phyloP scores from a whole-genome alignment of 2,113 vertebrate species.

The Tragelaphus scriptus region DNA sequence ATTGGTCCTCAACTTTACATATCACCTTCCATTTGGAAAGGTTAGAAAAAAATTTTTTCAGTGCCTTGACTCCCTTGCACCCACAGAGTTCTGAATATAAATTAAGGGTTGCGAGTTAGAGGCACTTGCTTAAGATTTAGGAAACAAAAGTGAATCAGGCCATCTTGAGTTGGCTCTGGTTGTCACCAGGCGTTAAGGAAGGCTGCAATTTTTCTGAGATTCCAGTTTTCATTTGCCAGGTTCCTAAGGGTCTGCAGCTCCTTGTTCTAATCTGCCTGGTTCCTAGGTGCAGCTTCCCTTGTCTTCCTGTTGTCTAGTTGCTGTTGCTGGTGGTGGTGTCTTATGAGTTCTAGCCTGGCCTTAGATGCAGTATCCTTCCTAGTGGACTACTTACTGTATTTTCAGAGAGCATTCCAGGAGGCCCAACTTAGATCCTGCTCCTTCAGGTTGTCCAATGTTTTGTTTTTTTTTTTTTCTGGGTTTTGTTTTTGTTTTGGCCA shows the following conservation, averaged over 20 bases:
- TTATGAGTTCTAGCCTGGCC: not conserved
- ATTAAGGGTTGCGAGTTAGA: not conserved
- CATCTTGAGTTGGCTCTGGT: not conserved
- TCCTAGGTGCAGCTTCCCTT: not conserved
- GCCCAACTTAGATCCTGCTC: not conserved
- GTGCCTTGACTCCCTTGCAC: not conserved
- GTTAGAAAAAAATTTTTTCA: not conserved
- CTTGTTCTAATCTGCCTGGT: not conserved
- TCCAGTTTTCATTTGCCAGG: not conserved
- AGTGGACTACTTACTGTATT: not conserved
- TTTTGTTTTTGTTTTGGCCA: not conserved
- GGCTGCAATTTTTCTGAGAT: not conserved
- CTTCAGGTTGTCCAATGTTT: not conserved
- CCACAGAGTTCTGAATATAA: not conserved
- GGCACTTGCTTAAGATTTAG: not conserved
- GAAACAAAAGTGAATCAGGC: not conserved
- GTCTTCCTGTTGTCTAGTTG: not conserved
- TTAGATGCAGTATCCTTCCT: not conserved
- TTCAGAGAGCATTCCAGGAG: not conserved
- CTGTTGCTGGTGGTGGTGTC: not conserved
- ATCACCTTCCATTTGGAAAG: not conserved
- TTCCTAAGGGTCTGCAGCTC: not conserved
- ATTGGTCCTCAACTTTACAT: not conserved
- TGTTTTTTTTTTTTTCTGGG: accelerated
- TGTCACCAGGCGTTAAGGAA: not conserved